phyloP scores from a whole-genome alignment of 2,113 vertebrate genomes.

The Cavia porcellus region DNA sequence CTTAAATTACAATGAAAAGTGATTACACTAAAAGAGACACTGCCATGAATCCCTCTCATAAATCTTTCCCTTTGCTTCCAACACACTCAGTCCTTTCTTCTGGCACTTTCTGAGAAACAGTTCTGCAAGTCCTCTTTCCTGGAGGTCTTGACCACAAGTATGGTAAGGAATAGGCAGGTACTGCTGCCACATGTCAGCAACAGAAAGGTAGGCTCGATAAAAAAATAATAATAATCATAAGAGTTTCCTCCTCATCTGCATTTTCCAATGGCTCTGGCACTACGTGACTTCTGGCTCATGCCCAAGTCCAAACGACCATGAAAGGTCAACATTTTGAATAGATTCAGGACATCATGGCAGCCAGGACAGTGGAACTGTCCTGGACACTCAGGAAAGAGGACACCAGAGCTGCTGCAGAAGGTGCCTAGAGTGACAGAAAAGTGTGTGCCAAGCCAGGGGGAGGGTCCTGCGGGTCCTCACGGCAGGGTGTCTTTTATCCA shows the following conservation, averaged over 20 bases:
- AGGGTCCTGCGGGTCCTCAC: neutral
- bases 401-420: neutral
- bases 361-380: neutral
- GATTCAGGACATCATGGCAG: neutral
- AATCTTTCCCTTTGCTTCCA: neutral
- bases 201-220: neutral
- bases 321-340: neutral
- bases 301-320: neutral
- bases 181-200: neutral
- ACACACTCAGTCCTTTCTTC: neutral
- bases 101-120: neutral
- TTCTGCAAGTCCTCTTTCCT: neutral
- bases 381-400: neutral
- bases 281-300: neutral
- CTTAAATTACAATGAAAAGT: too few relatives aligned
- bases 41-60: neutral
- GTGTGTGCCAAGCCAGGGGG: neutral
- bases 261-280: neutral
- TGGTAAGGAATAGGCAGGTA: neutral
- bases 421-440: neutral
- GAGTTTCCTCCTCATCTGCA: neutral
- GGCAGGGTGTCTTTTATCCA: neutral
- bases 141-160: neutral
- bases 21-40: neutral
- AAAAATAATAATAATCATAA: neutral